Evolutionary conservation across 1,140 invertebrate species (phyloP).

Genomic region (Anastrepha obliqua): DNA sequence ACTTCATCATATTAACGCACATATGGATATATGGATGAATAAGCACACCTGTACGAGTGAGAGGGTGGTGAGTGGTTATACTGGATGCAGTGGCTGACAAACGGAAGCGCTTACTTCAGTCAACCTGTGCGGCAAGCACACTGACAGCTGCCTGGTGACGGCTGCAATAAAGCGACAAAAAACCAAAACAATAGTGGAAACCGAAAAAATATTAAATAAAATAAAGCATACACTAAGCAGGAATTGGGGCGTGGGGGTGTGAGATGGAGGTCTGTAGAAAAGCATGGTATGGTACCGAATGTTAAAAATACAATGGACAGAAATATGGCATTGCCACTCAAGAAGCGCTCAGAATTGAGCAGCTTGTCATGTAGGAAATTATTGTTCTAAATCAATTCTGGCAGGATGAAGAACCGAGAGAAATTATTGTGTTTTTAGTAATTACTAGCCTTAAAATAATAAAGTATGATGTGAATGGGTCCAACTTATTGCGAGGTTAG

Average conservation of each 20-base stretch:
- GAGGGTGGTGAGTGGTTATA: not conserved
- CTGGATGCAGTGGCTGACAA: not conserved
- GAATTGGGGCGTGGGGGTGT: not conserved
- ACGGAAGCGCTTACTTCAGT: conserved; percentile 19
- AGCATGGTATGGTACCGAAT: no score
- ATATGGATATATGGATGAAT: conserved; percentile 51
- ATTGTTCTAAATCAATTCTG: no score
- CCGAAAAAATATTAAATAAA: not conserved
- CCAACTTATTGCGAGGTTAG: no score
- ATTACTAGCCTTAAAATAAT: no score
- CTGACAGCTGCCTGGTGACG: not conserved
- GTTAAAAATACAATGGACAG: not conserved
- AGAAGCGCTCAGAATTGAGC: no score
- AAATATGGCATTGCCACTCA: not conserved
- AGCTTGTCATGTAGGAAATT: no score
- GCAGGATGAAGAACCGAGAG: no score
- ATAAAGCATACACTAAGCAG: conserved; percentile 4
- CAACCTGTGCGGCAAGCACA: not conserved
- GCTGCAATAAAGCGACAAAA: not conserved
- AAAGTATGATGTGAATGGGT: no score
- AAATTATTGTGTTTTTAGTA: no score
- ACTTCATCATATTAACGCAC: conserved; percentile 53
- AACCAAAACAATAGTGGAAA: not conserved
- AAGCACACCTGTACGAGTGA: conserved; percentile 17
- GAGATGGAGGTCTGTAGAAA: not conserved